These are phyloP conservation scores for Aquatica leii DNA, from an alignment of 2,888 invertebrate genomes.

Conservation along the genomic window DNA sequence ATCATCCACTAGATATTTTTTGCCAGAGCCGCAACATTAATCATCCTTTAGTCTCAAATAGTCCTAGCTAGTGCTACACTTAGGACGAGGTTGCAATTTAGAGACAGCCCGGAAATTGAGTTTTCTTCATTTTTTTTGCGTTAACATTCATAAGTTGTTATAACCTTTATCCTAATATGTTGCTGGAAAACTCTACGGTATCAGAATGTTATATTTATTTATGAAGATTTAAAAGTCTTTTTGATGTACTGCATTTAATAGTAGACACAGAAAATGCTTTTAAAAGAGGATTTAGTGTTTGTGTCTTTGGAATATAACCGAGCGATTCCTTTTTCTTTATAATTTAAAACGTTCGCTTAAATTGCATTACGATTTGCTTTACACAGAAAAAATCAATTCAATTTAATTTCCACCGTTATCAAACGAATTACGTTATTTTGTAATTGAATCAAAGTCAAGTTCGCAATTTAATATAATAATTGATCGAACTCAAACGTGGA, in stretches of 20 bases:
- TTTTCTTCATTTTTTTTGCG: slow-evolving; percentile 33
- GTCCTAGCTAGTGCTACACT: slow-evolving; percentile 26
- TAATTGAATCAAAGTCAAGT: no score
- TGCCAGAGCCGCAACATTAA: slow-evolving; percentile 41
- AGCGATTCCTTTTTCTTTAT: no score
- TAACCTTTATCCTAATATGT: slow-evolving; percentile 30
- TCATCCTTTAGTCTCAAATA: slow-evolving; percentile 39
- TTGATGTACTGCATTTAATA: slow-evolving; percentile 26
- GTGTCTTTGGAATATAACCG: no score
- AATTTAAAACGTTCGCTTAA: no score
- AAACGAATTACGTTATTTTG: no score
- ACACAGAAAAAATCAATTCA: no score
- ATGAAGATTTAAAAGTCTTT: slow-evolving; percentile 26
- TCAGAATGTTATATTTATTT: slow-evolving; percentile 38
- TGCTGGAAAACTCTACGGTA: slow-evolving; percentile 28
- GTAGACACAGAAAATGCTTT: slow-evolving; percentile 1
- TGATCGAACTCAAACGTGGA: no score
- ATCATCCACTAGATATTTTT: slow-evolving; percentile 38
- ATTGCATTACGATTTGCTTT: no score
- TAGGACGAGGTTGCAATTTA: slow-evolving; percentile 36
- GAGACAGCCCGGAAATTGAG: slow-evolving; percentile 36
- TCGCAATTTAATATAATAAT: no score
- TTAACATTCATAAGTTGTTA: slow-evolving; percentile 38
- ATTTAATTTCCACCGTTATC: no score
- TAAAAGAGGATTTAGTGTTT: slow-evolving; percentile 10